These are phyloP conservation scores for Machaerirhynchus nigripectus DNA, from an alignment of 2,113 vertebrate species.

Conservation along the genomic window DNA sequence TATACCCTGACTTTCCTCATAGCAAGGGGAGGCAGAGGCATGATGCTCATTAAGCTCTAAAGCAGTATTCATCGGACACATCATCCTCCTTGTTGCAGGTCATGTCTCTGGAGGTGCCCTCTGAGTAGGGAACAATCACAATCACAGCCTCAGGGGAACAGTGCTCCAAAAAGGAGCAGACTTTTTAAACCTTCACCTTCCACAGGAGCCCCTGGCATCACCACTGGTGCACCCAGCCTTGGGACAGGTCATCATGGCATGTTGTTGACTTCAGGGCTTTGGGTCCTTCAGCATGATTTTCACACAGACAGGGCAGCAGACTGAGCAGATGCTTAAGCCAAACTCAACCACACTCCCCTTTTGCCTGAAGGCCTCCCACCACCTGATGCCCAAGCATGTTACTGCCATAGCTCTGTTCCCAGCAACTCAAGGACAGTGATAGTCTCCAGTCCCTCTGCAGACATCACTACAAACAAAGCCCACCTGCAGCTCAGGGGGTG, in stretches of 20 bases:
- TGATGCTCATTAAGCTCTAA: background rate
- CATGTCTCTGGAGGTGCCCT: background rate
- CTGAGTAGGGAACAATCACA: background rate
- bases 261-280: background rate
- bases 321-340: background rate
- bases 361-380: background rate
- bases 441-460: background rate
- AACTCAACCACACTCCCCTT: background rate
- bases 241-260: rapidly evolving
- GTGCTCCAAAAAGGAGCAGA: background rate
- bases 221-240: background rate
- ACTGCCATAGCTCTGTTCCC: background rate
- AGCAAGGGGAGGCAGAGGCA: background rate
- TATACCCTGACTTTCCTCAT: background rate
- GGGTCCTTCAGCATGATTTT: background rate
- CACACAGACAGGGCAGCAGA: background rate
- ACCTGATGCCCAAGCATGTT: background rate
- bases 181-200: background rate
- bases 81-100: background rate
- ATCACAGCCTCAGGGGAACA: background rate
- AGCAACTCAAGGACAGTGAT: background rate
- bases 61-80: background rate
- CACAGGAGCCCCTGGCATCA: background rate
- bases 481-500: background rate
- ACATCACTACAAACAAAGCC: background rate